Evolutionary conservation across 2,797 vertebrate genomes (phyloP), one percentile per base, ranked within the genome.

Genomic region (Acanthopagrus latus): DNA sequence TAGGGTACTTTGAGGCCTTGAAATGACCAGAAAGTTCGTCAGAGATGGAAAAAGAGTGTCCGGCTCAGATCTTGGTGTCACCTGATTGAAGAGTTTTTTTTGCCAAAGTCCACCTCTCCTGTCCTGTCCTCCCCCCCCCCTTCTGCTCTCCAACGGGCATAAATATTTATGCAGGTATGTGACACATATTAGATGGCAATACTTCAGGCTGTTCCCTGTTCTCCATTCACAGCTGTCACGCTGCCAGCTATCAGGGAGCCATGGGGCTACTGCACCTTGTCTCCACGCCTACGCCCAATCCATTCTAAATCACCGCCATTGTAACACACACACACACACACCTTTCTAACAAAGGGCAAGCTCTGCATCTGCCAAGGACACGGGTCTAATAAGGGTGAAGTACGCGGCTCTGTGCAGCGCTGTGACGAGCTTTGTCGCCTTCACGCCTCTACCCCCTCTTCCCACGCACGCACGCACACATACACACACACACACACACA

Each of bases 181-280:
- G 94, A 95, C 93, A 94, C 93, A 92, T 95, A 95, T 94, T 94
- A 94, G 94, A 94, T 93, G 92, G 92, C 93, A 90, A 93, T 95
- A 94, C 92, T 94, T 95, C 94, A 94, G 93, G 88, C 91, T 91
- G 93, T 94, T 94, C 94, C 93, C 93, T 91, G 91, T 88, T 93
- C 94, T 93, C 94, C 91, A 94, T 94, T 95, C 94, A 87, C 93
- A 94, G 93, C 94, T 95, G 95, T 96, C 95, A 96, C 82, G 60
- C 90, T 91, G 88, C 90, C 91, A 92, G 92, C 92, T 93, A 93
- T 94, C 93, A 93, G 89, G 88, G 90, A 93, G 90, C 93, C 90
- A 90, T 78, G 92, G 93, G 93, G 93, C 92, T 86, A 91, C 92
- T 91, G 92, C 95, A 92, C 94, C 95, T 95, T 94, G 93, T 95